phyloP scores from a whole-genome alignment of 2,797 vertebrate species.

The Peromyscus aztecus region DNA sequence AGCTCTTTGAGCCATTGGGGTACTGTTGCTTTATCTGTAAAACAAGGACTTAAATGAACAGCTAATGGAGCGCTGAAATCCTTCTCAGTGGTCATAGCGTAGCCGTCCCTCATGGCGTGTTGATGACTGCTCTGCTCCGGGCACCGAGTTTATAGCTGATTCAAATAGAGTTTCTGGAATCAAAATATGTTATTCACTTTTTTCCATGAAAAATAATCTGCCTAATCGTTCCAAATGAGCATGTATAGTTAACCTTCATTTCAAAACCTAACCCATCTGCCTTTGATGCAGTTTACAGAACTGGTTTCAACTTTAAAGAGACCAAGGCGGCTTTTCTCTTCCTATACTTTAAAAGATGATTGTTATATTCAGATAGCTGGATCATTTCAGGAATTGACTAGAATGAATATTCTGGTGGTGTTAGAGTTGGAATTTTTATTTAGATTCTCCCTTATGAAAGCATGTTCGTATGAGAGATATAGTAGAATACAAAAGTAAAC shows the following conservation, averaged over 20 bases:
- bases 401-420: not conserved
- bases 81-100: not conserved
- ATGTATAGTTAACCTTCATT: constrained; percentile 8
- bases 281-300: not conserved
- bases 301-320: not conserved
- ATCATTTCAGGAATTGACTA: constrained; percentile 26
- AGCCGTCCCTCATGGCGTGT: not conserved
- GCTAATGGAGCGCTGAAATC: not conserved
- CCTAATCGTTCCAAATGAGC: not conserved
- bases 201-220: constrained; percentile 25
- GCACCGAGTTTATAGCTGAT: not conserved
- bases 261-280: constrained; percentile 47
- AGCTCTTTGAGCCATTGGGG: not conserved
- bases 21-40: not conserved
- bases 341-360: not conserved
- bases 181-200: not conserved
- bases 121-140: not conserved
- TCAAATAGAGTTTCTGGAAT: not conserved
- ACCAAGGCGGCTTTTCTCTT: not conserved
- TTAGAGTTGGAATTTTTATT: constrained; percentile 14
- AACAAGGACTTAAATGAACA: not conserved
- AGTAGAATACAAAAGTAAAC: not conserved
- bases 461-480: not conserved
- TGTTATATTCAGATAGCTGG: not conserved
- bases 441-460: constrained; percentile 9